These are phyloP conservation scores for Pterobdella sp. DNA, from an alignment of 2,888 invertebrate genomes.

Conservation along the genomic window DNA sequence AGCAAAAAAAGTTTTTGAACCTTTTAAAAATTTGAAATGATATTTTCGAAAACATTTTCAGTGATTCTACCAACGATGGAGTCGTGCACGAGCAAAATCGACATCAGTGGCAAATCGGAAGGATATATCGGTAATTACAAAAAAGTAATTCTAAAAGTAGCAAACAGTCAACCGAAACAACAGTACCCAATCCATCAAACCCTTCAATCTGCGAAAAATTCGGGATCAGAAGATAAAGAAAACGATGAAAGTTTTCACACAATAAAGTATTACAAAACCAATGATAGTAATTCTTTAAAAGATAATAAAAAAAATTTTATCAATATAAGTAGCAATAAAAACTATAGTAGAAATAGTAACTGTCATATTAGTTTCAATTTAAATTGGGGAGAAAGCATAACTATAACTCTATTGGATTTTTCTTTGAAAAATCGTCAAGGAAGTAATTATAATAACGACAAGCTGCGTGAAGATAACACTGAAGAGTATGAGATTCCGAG, in stretches of 20 bases:
- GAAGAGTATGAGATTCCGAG: background rate
- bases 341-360: background rate
- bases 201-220: background rate
- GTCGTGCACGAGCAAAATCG: background rate
- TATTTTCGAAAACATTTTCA: background rate
- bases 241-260: background rate
- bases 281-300: background rate
- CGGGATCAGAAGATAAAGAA: background rate
- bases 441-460: background rate
- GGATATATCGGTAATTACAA: slow-evolving; percentile 8
- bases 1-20: background rate
- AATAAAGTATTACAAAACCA: too few relatives aligned
- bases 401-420: background rate
- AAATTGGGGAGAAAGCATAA: background rate
- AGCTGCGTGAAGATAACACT: too few relatives aligned
- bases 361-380: background rate
- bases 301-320: background rate
- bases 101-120: background rate
- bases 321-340: background rate
- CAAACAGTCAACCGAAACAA: background rate
- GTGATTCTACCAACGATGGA: background rate
- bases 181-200: background rate
- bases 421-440: background rate
- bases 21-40: background rate
- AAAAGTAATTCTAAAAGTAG: background rate